Base-by-base conservation (phyloP, 2,888 invertebrate species). In the Drosophila mimica region DNA sequence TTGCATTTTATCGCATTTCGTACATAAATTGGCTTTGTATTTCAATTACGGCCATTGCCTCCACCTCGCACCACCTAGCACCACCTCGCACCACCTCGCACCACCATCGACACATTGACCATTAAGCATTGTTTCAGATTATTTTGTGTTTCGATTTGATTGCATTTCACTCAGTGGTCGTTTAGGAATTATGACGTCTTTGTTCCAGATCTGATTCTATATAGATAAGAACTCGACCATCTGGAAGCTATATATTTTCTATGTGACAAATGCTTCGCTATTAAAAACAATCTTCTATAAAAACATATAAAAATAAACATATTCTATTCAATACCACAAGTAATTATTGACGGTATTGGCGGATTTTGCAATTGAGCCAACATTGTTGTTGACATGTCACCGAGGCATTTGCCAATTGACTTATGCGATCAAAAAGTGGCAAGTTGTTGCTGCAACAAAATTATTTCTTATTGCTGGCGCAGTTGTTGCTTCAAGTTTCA, bases 21-120 rank as follows among this genome's bases (percentile, higher is more conserved):
- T 68, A 77, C 79, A 79, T 85, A 81, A 88, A 88, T 82, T 85
- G 83, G 88, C 88, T 88, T 86, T 86, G 86, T 88, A 76, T 86
- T 86, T 88, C 86, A 88, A 86, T 86, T 86, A 88, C 58, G 79
- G 40, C n/a, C 68, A 70, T 54, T 64, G 63, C 70, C 59, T 56
- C 34, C 64, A 62, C 59, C 25, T 15, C 59, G 11, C 28, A 33
- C 28, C 40, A 25, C 25, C 2, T 25, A 2, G 25, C 28, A 33
- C 28, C 40, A 13, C 36, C 56, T 15, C 59, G 11, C 28, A 33
- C 28, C 40, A 25, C 25, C 2, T 25, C 25, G 25, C 28, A 33
- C 28, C 40, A 13, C 36, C 56, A 56, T 60, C 51, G 36, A 48
- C 60, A 51, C 38, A 25, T 48, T 34, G 54, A 5, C 36, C 43